These are phyloP conservation scores for Tholera decimalis DNA, from an alignment of 2,888 invertebrate genomes.

Conservation along the genomic window DNA sequence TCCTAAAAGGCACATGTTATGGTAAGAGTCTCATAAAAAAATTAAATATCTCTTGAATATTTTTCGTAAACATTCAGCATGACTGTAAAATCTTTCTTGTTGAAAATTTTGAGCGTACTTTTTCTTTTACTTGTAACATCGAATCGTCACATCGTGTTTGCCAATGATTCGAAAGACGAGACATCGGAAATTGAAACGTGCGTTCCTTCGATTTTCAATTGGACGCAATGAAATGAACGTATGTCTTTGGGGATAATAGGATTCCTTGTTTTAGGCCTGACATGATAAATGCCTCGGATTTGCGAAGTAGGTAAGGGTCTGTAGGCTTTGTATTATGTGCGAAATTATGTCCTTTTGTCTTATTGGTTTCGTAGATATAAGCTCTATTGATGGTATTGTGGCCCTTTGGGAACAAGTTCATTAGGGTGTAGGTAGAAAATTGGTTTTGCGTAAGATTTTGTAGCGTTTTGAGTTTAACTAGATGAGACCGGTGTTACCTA, in stretches of 20 bases:
- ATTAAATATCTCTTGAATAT: not conserved
- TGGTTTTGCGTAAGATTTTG: no score
- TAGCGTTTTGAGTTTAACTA: no score
- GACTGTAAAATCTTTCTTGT: not conserved
- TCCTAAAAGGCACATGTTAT: no score
- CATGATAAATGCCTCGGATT: slow-evolving; percentile 64
- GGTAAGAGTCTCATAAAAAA: no score
- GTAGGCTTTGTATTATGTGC: slow-evolving; percentile 41
- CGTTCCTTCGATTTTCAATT: slow-evolving; percentile 59
- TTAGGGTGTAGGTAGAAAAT: no score
- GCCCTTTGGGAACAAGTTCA: not conserved
- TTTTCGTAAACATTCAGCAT: not conserved
- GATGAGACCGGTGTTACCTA: no score
- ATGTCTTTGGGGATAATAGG: slow-evolving; percentile 63
- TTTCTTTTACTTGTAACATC: slow-evolving; percentile 1
- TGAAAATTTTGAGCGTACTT: not conserved
- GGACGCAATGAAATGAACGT: slow-evolving; percentile 61
- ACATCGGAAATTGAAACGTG: slow-evolving; percentile 60
- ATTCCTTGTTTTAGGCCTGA: slow-evolving; percentile 59
- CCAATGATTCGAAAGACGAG: slow-evolving; percentile 40
- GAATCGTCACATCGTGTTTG: slow-evolving; percentile 29
- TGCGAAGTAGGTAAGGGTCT: slow-evolving; percentile 32
- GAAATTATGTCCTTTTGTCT: slow-evolving; percentile 30
- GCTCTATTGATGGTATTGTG: slow-evolving; percentile 7
- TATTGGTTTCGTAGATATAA: slow-evolving; percentile 17